phyloP scores from a whole-genome alignment of 1,140 invertebrate species.

The Holcopasites calliopsidis region DNA sequence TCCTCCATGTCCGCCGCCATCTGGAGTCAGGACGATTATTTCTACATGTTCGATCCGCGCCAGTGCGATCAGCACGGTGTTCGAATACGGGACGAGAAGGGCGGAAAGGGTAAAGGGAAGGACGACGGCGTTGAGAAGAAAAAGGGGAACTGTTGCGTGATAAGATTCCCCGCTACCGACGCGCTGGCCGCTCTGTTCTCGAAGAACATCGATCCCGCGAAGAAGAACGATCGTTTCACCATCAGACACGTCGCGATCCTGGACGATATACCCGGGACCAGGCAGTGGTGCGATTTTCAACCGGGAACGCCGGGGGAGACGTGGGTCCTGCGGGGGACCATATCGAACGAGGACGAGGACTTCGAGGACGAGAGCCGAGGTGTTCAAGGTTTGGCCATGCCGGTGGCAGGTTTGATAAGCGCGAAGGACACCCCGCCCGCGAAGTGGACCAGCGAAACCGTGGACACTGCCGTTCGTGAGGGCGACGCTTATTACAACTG shows the following conservation, averaged over 20 bases:
- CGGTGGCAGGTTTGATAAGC: constrained; percentile 61
- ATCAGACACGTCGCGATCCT: constrained; percentile 62
- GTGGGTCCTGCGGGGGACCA: constrained; percentile 69
- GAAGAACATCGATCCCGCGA: constrained; percentile 62
- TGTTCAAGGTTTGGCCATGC: constrained; percentile 69
- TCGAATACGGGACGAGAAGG: constrained; percentile 51
- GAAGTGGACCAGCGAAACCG: constrained; percentile 60
- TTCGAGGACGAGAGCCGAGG: constrained; percentile 69
- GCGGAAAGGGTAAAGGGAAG: constrained; percentile 28
- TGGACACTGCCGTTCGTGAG: constrained; percentile 64
- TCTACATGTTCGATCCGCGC: constrained; percentile 72
- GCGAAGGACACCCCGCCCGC: constrained; percentile 59
- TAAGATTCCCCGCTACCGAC: constrained; percentile 62
- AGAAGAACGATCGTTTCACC: constrained; percentile 71
- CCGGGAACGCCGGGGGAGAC: constrained; percentile 63
- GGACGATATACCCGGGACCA: constrained; percentile 67
- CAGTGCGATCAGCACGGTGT: constrained; percentile 65
- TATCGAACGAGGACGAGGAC: constrained; percentile 61
- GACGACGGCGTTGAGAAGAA: background rate
- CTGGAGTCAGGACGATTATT: constrained; percentile 70
- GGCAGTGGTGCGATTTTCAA: constrained; percentile 69
- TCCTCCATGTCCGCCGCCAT: constrained; percentile 63
- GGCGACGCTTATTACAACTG: constrained; percentile 72
- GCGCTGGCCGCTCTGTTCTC: constrained; percentile 51
- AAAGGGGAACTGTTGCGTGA: constrained; percentile 70